A percentile compares a stretch with the other conserved stretches of the same genome.
Conservation (phyloP, 2,113 vertebrate species). For the Tinamus guttatus region DNA sequence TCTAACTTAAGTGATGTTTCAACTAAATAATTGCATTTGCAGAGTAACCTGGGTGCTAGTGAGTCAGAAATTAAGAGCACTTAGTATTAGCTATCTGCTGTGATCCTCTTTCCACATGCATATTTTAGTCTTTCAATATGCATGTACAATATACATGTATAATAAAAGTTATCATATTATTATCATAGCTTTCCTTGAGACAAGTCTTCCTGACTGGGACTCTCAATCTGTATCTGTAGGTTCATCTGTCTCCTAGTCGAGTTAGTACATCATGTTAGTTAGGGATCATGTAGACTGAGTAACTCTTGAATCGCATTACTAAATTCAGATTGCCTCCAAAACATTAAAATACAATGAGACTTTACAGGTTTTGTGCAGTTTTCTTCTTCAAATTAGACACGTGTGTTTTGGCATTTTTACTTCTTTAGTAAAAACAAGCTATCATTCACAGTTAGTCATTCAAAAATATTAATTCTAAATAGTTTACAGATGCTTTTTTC, state of each 20-base stretch:
- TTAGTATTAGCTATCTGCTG: neutral
- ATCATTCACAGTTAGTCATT: neutral
- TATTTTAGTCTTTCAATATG: neutral
- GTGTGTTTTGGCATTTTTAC: neutral
- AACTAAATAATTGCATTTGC: neutral
- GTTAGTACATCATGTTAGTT: constrained; percentile 31
- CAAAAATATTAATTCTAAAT: neutral
- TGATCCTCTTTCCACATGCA: neutral
- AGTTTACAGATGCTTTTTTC: neutral
- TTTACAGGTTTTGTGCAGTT: constrained; percentile 38
- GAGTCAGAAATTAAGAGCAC: neutral
- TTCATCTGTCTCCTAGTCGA: constrained; percentile 23
- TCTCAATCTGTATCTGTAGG: constrained; percentile 6
- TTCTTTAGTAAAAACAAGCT: neutral
- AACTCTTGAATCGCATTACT: constrained; percentile 55
- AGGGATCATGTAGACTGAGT: constrained; percentile 48
- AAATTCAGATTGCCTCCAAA: constrained; percentile 63
- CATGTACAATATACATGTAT: neutral
- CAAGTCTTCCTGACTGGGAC: neutral
- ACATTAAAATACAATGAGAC: constrained; percentile 42
- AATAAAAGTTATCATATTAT: neutral
- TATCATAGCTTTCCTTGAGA: neutral
- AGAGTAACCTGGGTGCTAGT: neutral
- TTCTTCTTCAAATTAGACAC: constrained; percentile 3
- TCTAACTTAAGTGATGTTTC: neutral